phyloP scores from a whole-genome alignment of 2,888 invertebrate species.

The Poecilus cupreus region DNA sequence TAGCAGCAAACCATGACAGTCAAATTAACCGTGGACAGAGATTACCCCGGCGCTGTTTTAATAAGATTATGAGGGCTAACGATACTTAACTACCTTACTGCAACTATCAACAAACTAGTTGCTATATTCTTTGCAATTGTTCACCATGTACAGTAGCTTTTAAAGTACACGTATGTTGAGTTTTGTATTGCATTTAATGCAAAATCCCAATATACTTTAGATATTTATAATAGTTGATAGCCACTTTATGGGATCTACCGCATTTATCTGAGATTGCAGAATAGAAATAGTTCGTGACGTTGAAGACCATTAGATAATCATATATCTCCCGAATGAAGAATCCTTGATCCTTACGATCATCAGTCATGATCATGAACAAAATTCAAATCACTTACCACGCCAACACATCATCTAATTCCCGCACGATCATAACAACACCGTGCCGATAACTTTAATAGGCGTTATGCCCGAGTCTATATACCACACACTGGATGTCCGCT shows the following conservation, averaged over 20 bases:
- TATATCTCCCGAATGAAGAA: background rate
- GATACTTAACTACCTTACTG: background rate
- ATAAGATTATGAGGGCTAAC: constrained; percentile 10
- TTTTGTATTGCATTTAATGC: too few relatives aligned
- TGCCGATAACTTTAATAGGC: constrained; percentile 8
- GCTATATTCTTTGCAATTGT: too few relatives aligned
- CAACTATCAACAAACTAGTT: background rate
- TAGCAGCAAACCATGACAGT: background rate
- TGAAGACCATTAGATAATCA: background rate
- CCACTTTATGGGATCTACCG: background rate
- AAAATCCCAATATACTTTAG: too few relatives aligned
- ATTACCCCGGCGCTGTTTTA: background rate
- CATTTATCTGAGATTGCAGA: background rate
- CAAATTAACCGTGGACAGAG: background rate
- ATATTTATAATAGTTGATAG: background rate
- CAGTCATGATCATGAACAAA: constrained; percentile 9
- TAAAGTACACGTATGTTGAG: too few relatives aligned
- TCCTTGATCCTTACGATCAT: background rate
- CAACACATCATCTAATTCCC: constrained; percentile 1
- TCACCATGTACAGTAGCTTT: too few relatives aligned
- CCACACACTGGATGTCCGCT: constrained; percentile 1
- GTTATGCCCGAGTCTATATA: constrained; percentile 7
- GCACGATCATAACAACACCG: background rate
- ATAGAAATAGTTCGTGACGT: background rate
- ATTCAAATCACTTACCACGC: constrained; percentile 3